Base-by-base conservation (phyloP, 53 echinoderm and acorn worm species). In the Apostichopus leukothele region DNA sequence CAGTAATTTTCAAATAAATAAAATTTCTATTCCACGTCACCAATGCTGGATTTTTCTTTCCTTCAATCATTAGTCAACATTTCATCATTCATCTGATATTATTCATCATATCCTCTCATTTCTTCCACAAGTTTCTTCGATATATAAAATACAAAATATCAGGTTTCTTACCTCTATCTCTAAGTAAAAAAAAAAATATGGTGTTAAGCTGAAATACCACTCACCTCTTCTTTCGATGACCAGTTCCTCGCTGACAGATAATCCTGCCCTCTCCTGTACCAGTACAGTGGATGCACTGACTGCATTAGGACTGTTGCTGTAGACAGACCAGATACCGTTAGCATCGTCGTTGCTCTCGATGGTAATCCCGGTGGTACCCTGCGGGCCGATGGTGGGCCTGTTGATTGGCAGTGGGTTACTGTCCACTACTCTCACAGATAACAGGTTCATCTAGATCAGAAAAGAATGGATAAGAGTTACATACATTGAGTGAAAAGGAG, bases 281-380 rank as follows among this genome's bases (percentile, higher is more conserved):
- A 81, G 53, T n/a, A 98, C 93, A 22, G 66, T 59, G 78, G 92
- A 92, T 18, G 75, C 85, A 21, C 91, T 79, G 3, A 89, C 81
- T 0, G 99, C 95, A 85, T 98, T 95, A 2, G 99, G 99, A 74
- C 99, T 98, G 89, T 94, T 96, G 88, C 99, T 98, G 74, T 92
- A 96, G 60, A 98, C 88, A 27, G 94, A 86, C 99, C 99, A 98
- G 5, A 98, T 91, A 6, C 99, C 99, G 74, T 98, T 98, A 16
- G 99, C 99, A 88, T 98, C 99, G 61, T 98, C 99, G 63, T 98
- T 98, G 89, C 91, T 96, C 52, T 89, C 89, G 39, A 98, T 94
- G 53, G 93, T 93, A 18, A 98, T 94, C 68, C 92, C 84, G 10
- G 96, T 93, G 51, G 86, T 78, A 57, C 68, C 55, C 3, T 51